Evolutionary conservation across 1,140 invertebrate genomes (phyloP), one percentile per base, ranked within the genome.

Genomic region (Hyposmocoma kahamanoa): DNA sequence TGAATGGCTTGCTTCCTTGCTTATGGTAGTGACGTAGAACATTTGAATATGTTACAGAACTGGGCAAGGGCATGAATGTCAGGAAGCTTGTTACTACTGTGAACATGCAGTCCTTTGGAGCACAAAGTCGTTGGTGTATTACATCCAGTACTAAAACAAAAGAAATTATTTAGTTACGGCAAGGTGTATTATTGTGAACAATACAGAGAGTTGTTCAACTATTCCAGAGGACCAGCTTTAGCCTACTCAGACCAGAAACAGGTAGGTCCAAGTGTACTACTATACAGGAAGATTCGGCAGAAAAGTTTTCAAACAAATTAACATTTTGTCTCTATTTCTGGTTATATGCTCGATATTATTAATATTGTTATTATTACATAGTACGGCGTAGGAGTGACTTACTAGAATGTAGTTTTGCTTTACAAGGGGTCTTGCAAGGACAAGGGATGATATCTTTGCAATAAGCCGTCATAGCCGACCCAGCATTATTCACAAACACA

Each of bases 111-210:
- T 75, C 62, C 46, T 82, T 82, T 26, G 81, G 79, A 22, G 58
- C 60, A 51, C 57, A 61, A 1, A 72, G 59, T 22, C 65, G 52
- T 30, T 68, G 63, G 13, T 83, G 56, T 3, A 83, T 46, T 17
- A 74, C 50, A 59, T 84, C 78, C 43, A 84, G 34, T 26, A 76
- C 80, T 84, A 71, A 83, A 79, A 41, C 3, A 63, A 47, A 20
- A 19, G 11, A 36, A 15, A 15, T 15, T 36, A 17, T 8, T 17
- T 36, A 13, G 10, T 36, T n/a, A n/a, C n/a, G n/a, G n/a, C n/a
- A n/a, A n/a, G n/a, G n/a, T n/a, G n/a, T n/a, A n/a, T n/a, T n/a
- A n/a, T n/a, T n/a, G n/a, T n/a, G n/a, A n/a, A n/a, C n/a, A n/a
- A n/a, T n/a, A n/a, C n/a, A n/a, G n/a, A n/a, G n/a, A n/a, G n/a